A percentile compares a stretch with the other conserved stretches of the same genome.
Evolutionary conservation across 2,888 invertebrate species (phyloP).

Genomic region (Xanthia icteritia): DNA sequence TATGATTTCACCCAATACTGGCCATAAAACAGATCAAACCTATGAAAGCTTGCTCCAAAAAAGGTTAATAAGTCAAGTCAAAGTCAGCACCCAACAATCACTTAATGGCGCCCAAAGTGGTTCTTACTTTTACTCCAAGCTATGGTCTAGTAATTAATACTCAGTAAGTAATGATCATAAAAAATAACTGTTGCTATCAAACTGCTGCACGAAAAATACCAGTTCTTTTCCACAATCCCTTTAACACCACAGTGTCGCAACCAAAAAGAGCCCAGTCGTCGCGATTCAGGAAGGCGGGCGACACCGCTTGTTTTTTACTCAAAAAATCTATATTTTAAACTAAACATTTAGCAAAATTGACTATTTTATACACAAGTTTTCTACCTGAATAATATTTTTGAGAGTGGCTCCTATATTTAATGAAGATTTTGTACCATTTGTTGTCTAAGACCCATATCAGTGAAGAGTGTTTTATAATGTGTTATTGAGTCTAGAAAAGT

Average conservation of each 20-base stretch:
- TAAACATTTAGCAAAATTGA: conserved; percentile 64
- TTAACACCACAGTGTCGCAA: conserved; percentile 13
- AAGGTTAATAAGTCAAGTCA: no score
- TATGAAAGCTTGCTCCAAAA: neutral
- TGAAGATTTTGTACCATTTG: conserved; percentile 59
- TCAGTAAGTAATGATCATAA: neutral
- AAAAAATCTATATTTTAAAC: conserved; percentile 69
- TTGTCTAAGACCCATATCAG: conserved; percentile 60
- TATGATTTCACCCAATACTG: neutral
- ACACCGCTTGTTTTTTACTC: conserved; percentile 69
- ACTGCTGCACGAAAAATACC: neutral
- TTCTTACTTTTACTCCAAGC: neutral
- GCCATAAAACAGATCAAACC: neutral
- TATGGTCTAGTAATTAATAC: neutral
- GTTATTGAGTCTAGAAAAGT: conserved; percentile 41
- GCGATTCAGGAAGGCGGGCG: conserved; percentile 64
- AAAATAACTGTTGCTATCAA: neutral
- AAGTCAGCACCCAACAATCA: no score
- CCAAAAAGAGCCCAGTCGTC: conserved; percentile 66
- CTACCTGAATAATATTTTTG: conserved; percentile 70
- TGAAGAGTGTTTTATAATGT: conserved; percentile 49
- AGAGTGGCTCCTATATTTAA: conserved; percentile 58
- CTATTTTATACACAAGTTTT: conserved; percentile 74
- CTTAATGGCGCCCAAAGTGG: neutral
- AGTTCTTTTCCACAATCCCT: conserved; percentile 7